Base-by-base conservation (phyloP, 37 sponge, comb jelly and placozoan species). In the Oopsacas minuta region DNA sequence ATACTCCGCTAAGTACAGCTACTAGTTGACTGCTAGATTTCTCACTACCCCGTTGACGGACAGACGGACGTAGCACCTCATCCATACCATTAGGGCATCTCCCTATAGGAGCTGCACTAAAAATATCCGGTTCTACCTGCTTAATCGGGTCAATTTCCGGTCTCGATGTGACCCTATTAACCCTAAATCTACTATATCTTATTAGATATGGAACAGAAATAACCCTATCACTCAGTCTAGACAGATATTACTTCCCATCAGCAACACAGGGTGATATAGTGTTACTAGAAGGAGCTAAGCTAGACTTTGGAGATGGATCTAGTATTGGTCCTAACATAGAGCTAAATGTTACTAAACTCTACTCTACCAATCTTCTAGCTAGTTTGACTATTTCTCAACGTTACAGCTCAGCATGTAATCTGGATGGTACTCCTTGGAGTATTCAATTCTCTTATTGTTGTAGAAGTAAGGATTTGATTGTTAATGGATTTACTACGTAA, bases 361-460 rank as follows among this genome's bases (percentile, higher is more conserved):
- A 25, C 75, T 34, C 82, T 0, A 91, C 82, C 3, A 89, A 89
- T 52, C 20, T 93, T 10, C 39, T 93, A 38, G 94, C 86, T 23
- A 53, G 46, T 23, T 75, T 28, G 10, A 38, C 85, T 25, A 25
- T 91, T 0, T 52, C 86, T 5, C 91, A 92, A 37, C 39, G 32
- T 17, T 95, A 92, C 84, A 81, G 84, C 30, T 75, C 52, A 0
- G 83, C 88, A 1, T 42, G 87, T 39, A 35, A 84, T 84, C 75
- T 12, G 22, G 52, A 88, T 84, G 90, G 87, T 12, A 37, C 84
- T 35, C 91, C 95, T 0, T 93, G 90, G 93, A 51, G 32, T 82
- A 88, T 91, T 0, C 52, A 52, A 38, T 91, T 88, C 39, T 84
- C 89, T 38, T 92, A 95, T 83, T 95, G 95, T 85, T 95, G 95